phyloP scores from a whole-genome alignment of 2,888 invertebrate species.

The Microctonus aethiopoides region DNA sequence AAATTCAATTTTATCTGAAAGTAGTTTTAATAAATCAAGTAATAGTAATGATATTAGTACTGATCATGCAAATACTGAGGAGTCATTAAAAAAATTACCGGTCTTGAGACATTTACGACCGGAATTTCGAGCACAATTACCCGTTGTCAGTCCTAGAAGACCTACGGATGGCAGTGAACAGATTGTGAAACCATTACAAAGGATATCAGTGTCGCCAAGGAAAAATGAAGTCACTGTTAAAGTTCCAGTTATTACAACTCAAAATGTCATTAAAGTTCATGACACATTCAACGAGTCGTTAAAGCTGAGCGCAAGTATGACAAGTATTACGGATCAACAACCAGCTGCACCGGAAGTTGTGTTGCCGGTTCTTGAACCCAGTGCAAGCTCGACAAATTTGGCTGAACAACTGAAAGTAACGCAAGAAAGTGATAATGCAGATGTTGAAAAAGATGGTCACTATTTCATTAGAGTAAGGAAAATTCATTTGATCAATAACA shows the following conservation, averaged over 20 bases:
- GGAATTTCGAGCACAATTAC: slow-evolving; percentile 86
- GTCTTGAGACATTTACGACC: slow-evolving; percentile 86
- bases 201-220: slow-evolving; percentile 48
- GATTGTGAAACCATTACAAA: slow-evolving; percentile 60
- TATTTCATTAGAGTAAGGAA: slow-evolving; percentile 79
- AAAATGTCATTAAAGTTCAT: slow-evolving; percentile 19
- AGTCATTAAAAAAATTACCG: slow-evolving; percentile 72
- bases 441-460: slow-evolving; percentile 77
- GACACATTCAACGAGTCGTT: slow-evolving; percentile 43
- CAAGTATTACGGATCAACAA: slow-evolving; percentile 65
- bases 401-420: slow-evolving; percentile 46
- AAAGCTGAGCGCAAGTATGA: slow-evolving; percentile 53
- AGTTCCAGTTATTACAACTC: slow-evolving; percentile 26
- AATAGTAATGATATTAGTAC: slow-evolving; percentile 55
- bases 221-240: slow-evolving; percentile 51
- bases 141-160: slow-evolving; percentile 69
- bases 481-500: too few species aligned
- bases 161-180: slow-evolving; percentile 65
- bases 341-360: slow-evolving; percentile 68
- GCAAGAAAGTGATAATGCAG: slow-evolving; percentile 50
- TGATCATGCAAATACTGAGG: slow-evolving; percentile 57
- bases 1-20: slow-evolving; percentile 60
- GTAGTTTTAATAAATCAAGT: slow-evolving; percentile 53
- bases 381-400: slow-evolving; percentile 54
- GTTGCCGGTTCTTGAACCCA: slow-evolving; percentile 61